Percentiles rank a stretch among this genome's conserved stretches.
These are phyloP conservation scores for Cheilosia pagana DNA, from an alignment of 2,888 invertebrate species.

Conservation along the genomic window DNA sequence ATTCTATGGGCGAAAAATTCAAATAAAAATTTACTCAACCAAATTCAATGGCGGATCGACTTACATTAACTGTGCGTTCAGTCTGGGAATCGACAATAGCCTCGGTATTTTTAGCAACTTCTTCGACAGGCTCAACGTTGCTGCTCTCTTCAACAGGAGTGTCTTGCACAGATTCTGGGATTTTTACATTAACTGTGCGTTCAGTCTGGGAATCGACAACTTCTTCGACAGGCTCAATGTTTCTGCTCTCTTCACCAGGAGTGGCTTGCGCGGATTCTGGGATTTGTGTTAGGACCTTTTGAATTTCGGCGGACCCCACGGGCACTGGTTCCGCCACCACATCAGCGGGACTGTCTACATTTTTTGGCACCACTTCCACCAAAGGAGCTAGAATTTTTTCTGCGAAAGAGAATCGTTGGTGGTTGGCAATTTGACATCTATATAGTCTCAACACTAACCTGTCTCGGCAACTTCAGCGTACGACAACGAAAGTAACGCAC, in stretches of 20 bases:
- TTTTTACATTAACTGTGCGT: background rate
- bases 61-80: background rate
- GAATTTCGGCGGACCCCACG: background rate
- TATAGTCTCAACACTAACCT: constrained; percentile 29
- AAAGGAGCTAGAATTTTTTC: constrained; percentile 12
- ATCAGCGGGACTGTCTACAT: constrained; percentile 5
- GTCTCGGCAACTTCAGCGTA: constrained; percentile 1
- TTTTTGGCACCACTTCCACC: background rate
- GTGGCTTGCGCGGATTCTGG: constrained; percentile 15
- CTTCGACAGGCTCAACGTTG: background rate
- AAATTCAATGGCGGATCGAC: background rate
- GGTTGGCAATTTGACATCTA: background rate
- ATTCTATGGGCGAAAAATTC: constrained; percentile 4
- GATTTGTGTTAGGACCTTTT: constrained; percentile 7
- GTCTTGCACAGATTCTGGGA: constrained; percentile 16
- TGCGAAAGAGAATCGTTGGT: constrained; percentile 14
- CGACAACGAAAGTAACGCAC: constrained; percentile 31
- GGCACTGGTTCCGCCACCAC: background rate
- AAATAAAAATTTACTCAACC: background rate
- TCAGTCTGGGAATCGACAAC: background rate
- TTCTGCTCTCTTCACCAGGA: background rate
- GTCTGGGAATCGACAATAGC: background rate
- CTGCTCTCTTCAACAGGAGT: constrained; percentile 3
- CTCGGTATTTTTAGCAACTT: constrained; percentile 17
- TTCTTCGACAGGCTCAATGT: background rate